A percentile compares a stretch with the other conserved stretches of the same genome.
phyloP scores from a whole-genome alignment of 2,888 invertebrate genomes.

The Eupithecia exiguata region DNA sequence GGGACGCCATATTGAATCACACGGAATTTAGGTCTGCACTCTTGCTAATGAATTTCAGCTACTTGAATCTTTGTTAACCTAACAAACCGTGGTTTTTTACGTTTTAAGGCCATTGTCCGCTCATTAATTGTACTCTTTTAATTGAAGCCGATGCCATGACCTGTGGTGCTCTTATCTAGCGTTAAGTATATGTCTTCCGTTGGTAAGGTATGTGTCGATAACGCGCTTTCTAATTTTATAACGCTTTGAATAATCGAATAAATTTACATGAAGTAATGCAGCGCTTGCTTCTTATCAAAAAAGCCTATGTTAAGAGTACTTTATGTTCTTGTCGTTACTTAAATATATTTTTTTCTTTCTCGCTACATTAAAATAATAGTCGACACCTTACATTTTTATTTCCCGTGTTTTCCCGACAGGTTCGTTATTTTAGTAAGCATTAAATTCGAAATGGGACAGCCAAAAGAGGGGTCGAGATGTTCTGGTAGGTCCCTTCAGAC shows the following conservation, averaged over 20 bases:
- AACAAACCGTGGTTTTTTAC: neutral
- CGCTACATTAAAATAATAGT: neutral
- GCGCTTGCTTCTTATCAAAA: conserved; percentile 1
- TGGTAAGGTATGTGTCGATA: conserved; percentile 30
- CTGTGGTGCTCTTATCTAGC: conserved; percentile 29
- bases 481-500: conserved; percentile 36
- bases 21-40: conserved; percentile 12
- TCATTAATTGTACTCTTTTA: conserved; percentile 22
- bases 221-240: conserved; percentile 35
- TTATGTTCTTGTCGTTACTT: neutral
- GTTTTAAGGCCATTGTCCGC: conserved; percentile 22
- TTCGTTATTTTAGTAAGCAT: conserved; percentile 10
- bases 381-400: neutral
- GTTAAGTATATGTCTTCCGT: conserved; percentile 26
- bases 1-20: conserved; percentile 5
- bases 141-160: conserved; percentile 31
- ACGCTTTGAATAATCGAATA: conserved; percentile 24
- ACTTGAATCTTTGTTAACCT: too few species aligned
- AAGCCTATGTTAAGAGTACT: neutral
- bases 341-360: neutral
- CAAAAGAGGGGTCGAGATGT: conserved; percentile 34
- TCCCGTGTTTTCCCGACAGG: neutral
- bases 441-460: conserved; percentile 32
- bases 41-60: conserved; percentile 7
- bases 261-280: conserved; percentile 10